A percentile compares a stretch with the other conserved stretches of the same genome.
Conservation (phyloP, 2,797 vertebrate genomes). For the Sternarchorhynchus goeldii region DNA sequence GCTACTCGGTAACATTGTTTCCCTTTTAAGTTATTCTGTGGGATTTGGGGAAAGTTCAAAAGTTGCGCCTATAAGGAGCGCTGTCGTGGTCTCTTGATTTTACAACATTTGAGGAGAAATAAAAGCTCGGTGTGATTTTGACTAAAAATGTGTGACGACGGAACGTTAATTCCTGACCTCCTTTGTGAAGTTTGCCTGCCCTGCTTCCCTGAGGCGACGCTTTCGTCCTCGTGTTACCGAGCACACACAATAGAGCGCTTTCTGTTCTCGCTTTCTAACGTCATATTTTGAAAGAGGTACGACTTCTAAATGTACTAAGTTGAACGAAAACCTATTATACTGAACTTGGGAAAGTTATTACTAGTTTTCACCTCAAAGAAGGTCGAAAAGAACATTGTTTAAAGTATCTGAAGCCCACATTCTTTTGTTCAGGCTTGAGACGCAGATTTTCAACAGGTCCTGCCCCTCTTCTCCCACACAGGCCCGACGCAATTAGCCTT, state of each 20-base stretch:
- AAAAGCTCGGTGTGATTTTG: not conserved
- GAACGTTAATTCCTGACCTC: constrained; percentile 64
- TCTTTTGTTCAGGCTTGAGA: constrained; percentile 86
- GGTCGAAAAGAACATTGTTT: constrained; percentile 61
- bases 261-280: constrained; percentile 64
- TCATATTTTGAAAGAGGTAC: not conserved
- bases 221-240: constrained; percentile 77
- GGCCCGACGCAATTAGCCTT: constrained; percentile 62
- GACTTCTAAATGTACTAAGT: not conserved
- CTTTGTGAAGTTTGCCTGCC: constrained; percentile 73
- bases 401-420: constrained; percentile 65
- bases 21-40: not conserved
- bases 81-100: not conserved
- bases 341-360: not conserved
- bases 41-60: constrained; percentile 37
- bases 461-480: constrained; percentile 65
- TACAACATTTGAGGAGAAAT: not conserved
- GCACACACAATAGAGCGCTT: constrained; percentile 63
- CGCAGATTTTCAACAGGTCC: constrained; percentile 84
- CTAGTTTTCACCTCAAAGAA: not conserved
- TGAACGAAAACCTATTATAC: not conserved
- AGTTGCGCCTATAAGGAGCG: not conserved
- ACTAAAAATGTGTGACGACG: constrained; percentile 11
- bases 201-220: constrained; percentile 54
- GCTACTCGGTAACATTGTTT: constrained; percentile 3